These are phyloP conservation scores for Poeciliopsis infans DNA, from an alignment of 2,797 vertebrate species.

Conservation along the genomic window DNA sequence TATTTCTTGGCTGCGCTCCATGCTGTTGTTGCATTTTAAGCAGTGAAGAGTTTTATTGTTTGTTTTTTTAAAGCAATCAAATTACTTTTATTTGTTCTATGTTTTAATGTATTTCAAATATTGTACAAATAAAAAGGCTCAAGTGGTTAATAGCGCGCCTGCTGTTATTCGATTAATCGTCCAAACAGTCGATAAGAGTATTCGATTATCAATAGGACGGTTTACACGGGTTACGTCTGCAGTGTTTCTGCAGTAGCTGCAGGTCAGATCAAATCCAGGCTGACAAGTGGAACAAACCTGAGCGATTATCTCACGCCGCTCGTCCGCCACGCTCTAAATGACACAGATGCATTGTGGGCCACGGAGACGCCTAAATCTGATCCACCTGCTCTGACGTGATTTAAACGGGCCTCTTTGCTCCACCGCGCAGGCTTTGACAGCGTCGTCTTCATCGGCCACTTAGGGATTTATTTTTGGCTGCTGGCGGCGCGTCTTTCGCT, in stretches of 20 bases:
- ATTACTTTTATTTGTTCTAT: too few species aligned
- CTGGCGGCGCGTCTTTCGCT: slow-evolving; percentile 70
- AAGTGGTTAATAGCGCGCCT: too few species aligned
- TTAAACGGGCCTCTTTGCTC: slow-evolving; percentile 67
- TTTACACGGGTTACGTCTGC: not conserved
- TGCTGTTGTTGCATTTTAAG: too few species aligned
- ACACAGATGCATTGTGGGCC: slow-evolving; percentile 53
- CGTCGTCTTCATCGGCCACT: slow-evolving; percentile 61
- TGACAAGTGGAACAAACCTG: slow-evolving; percentile 74
- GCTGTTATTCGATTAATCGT: too few species aligned
- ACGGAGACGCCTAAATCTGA: slow-evolving; percentile 60
- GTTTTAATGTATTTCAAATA: too few species aligned
- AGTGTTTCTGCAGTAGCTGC: not conserved
- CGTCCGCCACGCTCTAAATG: slow-evolving; percentile 62
- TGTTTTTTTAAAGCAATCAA: too few species aligned
- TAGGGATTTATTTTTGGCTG: slow-evolving; percentile 77
- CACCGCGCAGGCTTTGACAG: slow-evolving; percentile 67
- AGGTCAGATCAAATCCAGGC: slow-evolving; percentile 64
- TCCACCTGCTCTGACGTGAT: slow-evolving; percentile 61
- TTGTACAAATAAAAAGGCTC: too few species aligned
- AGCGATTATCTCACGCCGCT: slow-evolving; percentile 62
- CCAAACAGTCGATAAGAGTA: too few species aligned
- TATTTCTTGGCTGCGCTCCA: too few species aligned
- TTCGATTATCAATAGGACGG: too few species aligned
- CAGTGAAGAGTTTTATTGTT: too few species aligned